Conservation (phyloP, 2,113 vertebrate genomes). For the Psephotus haematonotus region DNA sequence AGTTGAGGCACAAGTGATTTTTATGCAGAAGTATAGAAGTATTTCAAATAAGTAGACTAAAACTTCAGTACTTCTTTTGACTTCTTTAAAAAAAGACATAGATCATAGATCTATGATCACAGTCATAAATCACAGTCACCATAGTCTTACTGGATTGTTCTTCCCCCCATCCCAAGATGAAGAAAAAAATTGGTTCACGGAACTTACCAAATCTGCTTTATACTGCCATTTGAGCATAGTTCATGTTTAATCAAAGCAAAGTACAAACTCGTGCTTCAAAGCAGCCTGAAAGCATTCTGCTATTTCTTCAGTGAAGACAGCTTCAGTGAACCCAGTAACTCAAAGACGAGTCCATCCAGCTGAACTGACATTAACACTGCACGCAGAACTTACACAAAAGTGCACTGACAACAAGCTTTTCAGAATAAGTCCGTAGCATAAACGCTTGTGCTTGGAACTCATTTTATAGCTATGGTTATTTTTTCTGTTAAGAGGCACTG, state of each 20-base stretch:
- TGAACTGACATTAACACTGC: not conserved
- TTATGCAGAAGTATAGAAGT: slow-evolving; percentile 28
- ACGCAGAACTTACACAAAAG: not conserved
- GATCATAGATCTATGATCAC: not conserved
- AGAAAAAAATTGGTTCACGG: not conserved
- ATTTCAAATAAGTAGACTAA: not conserved
- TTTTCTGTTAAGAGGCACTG: slow-evolving; percentile 56
- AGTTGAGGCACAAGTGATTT: slow-evolving; percentile 56
- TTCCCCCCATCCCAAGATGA: not conserved
- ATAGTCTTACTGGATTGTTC: not conserved
- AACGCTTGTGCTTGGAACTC: slow-evolving; percentile 49
- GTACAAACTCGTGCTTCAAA: not conserved
- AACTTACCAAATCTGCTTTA: not conserved
- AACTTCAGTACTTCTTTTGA: not conserved
- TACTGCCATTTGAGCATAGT: not conserved
- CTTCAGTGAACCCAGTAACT: not conserved
- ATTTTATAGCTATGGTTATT: not conserved
- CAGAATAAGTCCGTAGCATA: not conserved
- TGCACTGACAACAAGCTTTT: slow-evolving; percentile 27
- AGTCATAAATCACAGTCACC: slow-evolving; percentile 5
- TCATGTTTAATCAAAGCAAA: not conserved
- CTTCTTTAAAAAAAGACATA: not conserved
- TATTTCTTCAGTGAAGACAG: not conserved
- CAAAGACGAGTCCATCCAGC: not conserved
- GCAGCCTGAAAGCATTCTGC: not conserved